Base-by-base conservation (phyloP, 2,888 invertebrate species). In the Ceratothoa steindachneri region DNA sequence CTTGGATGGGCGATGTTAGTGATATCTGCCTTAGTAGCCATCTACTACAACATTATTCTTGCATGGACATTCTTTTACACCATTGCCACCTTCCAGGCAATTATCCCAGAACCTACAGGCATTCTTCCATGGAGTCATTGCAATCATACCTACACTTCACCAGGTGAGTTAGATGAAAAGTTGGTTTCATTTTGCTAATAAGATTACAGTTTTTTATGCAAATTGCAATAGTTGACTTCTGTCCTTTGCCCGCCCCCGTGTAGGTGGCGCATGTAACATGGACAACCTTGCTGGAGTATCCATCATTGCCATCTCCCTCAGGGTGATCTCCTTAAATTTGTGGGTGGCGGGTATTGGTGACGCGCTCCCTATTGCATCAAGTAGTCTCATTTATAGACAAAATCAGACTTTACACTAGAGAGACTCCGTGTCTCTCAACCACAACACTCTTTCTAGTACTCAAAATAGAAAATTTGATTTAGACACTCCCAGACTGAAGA, bases 31-130 rank as follows among this genome's bases (percentile, higher is more conserved):
- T 60, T 76, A 31, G 76, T 76, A 1, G 60, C 71, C 5, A 75
- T 68, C 1, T 81, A 81, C 76, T 81, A 80, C 75, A 80, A 80
- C 41, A 74, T 81, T 41, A 81, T 81, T 53, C 74, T 81, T n/a
- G 91, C 90, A 69, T 91, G 91, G 91, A 90, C 91, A 53, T 88
- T 91, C 75, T 90, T 89, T 84, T 91, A 91, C 83, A 90, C 91
- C 88, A 88, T 89, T 81, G 88, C 87, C 75, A 82, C 82, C 12
- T 81, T 81, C 79, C 75, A 82, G 51, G 83, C 83, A 60, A 83
- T 83, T 64, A 82, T 91, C 78, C 91, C 91, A 0, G 5, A 5
- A 5, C 15, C 15, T 41, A 77, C 82, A 51, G 83, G 83, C 64
- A 83, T 83, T 60, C 83, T 91, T 79, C 91, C 91, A 0, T 91